Evolutionary conservation across 2,888 invertebrate species (phyloP), one percentile per base, ranked within the genome.

Genomic region (Cheilosia vulpina): DNA sequence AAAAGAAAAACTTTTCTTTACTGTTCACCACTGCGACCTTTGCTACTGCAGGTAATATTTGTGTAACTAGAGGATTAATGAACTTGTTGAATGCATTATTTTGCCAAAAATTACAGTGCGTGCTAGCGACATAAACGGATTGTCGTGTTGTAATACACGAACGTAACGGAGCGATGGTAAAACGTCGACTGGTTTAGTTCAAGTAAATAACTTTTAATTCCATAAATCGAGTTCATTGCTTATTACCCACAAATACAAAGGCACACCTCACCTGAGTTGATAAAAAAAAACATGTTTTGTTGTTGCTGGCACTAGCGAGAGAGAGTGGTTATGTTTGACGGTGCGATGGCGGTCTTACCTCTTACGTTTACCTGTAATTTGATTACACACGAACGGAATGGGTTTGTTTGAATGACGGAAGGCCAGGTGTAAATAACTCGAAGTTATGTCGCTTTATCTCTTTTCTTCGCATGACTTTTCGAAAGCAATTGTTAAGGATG

Each of bases 111-210:
- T 50, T 52, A 52, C 21, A 15, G 21, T 24, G 6, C 47, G 58
- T 60, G 52, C 65, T 58, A 69, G 79, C 73, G 79, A 79, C 68
- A 58, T 47, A 47, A 71, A 50, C 71, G 58, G 50, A 62, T 62
- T 72, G 27, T 63, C 27, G 38, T 43, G 34, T 65, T 52, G 34
- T 43, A 62, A 52, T 63, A 73, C 69, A 75, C 80, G 69, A 84
- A 81, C 72, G 72, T 69, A 81, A 77, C 80, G 71, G 81, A 76
- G 72, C 80, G 85, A 81, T 85, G 81, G 85, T 81, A 85, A 85
- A 85, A 85, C 81, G 85, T 81, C 85, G 85, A 85, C 85, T 85
- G 85, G 76, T 72, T 60, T 77, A 63, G 43, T 47, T 76, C 75
- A 71, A 79, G 80, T 80, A 85, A 85, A 85, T 85, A 81, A 77